Conservation (phyloP, 2,888 invertebrate species). For the Nymphalis polychloros region DNA sequence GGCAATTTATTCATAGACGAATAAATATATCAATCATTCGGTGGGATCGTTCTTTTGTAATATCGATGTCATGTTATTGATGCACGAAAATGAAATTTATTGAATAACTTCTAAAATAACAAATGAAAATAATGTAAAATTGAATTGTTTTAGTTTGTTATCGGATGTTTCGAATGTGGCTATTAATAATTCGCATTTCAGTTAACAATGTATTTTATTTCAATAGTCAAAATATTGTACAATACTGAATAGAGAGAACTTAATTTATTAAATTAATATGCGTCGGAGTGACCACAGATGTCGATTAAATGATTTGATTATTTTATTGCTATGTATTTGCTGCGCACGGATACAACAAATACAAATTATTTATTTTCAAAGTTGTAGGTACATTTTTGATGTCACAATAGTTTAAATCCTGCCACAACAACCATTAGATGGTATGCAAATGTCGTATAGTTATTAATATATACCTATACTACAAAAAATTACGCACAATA, state of each 20-base stretch:
- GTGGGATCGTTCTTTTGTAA: slow-evolving; percentile 27
- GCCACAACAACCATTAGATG: too few relatives aligned
- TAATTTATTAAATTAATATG: too few relatives aligned
- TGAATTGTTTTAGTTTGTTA: slow-evolving; percentile 3
- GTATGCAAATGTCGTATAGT: too few relatives aligned
- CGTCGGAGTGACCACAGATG: too few relatives aligned
- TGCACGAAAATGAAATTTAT: slow-evolving; percentile 21
- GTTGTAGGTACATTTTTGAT: too few relatives aligned
- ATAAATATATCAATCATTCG: slow-evolving; percentile 31
- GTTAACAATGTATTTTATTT: not conserved
- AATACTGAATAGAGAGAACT: not conserved
- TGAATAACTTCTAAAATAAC: slow-evolving; percentile 28
- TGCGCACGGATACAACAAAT: too few relatives aligned
- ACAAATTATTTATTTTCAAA: too few relatives aligned
- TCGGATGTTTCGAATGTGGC: not conserved
- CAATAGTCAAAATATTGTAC: not conserved
- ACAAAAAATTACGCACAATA: too few relatives aligned
- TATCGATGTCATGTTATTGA: slow-evolving; percentile 23
- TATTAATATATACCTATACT: too few relatives aligned
- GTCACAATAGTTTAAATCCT: too few relatives aligned
- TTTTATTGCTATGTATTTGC: too few relatives aligned
- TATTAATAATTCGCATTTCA: slow-evolving; percentile 5
- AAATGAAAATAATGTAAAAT: slow-evolving; percentile 9
- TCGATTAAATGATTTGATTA: too few relatives aligned
- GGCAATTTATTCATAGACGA: slow-evolving; percentile 24